Percentiles rank a stretch among this genome's conserved stretches.
phyloP scores from a whole-genome alignment of 2,113 vertebrate genomes.

The Pelecanoides urinatrix region DNA sequence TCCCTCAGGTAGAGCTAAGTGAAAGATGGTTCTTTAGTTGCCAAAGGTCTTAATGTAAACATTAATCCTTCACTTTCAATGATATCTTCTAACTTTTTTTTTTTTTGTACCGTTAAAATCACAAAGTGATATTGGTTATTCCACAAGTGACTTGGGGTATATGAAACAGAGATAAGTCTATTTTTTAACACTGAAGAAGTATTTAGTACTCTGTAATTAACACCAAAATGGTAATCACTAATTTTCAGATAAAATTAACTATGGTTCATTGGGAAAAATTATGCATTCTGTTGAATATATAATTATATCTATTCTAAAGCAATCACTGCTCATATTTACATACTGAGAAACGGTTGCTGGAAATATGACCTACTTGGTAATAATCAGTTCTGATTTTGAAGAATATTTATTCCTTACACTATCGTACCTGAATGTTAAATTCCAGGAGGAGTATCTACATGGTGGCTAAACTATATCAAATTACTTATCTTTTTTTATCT shows the following conservation, averaged over 20 bases:
- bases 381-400: slow-evolving; percentile 32
- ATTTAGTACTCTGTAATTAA: slow-evolving; percentile 60
- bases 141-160: background rate
- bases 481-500: background rate
- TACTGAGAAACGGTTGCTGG: slow-evolving; percentile 48
- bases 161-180: background rate
- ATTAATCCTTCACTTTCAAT: background rate
- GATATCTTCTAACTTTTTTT: background rate
- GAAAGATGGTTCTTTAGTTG: background rate
- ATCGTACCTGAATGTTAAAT: slow-evolving; percentile 7
- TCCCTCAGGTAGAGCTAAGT: background rate
- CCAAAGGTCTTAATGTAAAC: background rate
- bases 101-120: background rate
- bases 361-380: slow-evolving; percentile 58
- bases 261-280: slow-evolving; percentile 53
- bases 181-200: slow-evolving; percentile 47
- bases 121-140: slow-evolving; percentile 11
- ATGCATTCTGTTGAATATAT: slow-evolving; percentile 55
- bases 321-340: slow-evolving; percentile 69
- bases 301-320: slow-evolving; percentile 74
- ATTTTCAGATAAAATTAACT: slow-evolving; percentile 73
- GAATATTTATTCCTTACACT: slow-evolving; percentile 18
- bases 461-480: background rate
- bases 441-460: background rate
- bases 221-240: slow-evolving; percentile 64